Evolutionary conservation across 2,797 vertebrate genomes (phyloP).

Genomic region (Sebastes taczanowskii): DNA sequence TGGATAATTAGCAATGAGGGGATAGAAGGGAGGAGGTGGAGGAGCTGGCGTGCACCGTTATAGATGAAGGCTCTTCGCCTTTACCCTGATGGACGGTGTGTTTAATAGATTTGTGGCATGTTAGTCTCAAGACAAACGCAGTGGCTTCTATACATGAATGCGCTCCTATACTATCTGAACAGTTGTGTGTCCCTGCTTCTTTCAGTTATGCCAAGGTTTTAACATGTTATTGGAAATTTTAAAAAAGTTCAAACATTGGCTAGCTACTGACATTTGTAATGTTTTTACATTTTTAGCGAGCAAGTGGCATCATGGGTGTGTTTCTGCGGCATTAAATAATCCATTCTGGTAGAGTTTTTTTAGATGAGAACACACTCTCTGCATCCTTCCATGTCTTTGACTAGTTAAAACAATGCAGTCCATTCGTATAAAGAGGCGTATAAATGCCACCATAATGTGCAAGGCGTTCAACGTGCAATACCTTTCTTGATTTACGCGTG

Average conservation of each 20-base stretch:
- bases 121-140: conserved; percentile 25
- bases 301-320: neutral
- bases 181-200: neutral
- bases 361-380: too few species aligned
- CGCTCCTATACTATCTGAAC: neutral
- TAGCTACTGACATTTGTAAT: neutral
- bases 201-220: neutral
- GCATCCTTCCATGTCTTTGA: too few species aligned
- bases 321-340: neutral
- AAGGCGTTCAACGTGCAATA: too few species aligned
- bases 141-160: neutral
- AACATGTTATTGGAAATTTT: neutral
- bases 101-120: conserved; percentile 46
- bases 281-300: neutral
- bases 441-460: too few species aligned
- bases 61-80: conserved; percentile 57
- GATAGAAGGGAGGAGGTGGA: conserved; percentile 52
- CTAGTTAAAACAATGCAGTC: too few species aligned
- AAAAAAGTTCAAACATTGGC: neutral
- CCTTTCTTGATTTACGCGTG: fast-evolving
- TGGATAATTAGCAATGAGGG: conserved; percentile 74
- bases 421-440: fast-evolving
- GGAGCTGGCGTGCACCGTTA: conserved; percentile 47
- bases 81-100: conserved; percentile 41
- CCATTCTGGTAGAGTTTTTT: neutral